These are phyloP conservation scores for Charaxes varanes DNA, from an alignment of 1,140 invertebrate genomes.

Conservation along the genomic window DNA sequence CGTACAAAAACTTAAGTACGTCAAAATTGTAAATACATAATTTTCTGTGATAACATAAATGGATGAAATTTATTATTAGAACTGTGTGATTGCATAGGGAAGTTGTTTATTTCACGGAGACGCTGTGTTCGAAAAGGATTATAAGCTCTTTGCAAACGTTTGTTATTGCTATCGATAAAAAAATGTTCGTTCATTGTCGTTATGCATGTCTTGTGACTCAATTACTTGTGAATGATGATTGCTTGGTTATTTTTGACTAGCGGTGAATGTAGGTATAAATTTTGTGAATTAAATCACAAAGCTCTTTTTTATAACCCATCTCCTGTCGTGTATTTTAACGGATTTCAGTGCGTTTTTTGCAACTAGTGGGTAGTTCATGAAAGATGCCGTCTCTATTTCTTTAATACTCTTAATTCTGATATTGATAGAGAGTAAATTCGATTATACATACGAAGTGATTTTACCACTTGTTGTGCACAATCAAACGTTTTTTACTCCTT, in stretches of 20 bases:
- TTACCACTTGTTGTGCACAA: constrained; percentile 19
- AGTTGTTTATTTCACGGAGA: constrained; percentile 62
- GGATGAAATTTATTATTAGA: constrained; percentile 70
- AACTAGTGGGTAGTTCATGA: constrained; percentile 13
- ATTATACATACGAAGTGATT: constrained; percentile 12
- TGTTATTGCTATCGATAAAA: constrained; percentile 15
- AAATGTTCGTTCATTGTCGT: constrained; percentile 17
- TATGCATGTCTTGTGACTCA: constrained; percentile 30
- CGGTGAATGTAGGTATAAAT: constrained; percentile 22
- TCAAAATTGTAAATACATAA: constrained; percentile 75
- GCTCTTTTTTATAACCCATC: constrained; percentile 14
- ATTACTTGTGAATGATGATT: constrained; percentile 20
- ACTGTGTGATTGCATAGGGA: constrained; percentile 73
- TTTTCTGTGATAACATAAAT: constrained; percentile 76
- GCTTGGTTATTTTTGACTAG: constrained; percentile 18
- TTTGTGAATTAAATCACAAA: constrained; percentile 13
- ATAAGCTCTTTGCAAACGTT: constrained; percentile 20
- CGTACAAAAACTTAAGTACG: constrained; percentile 63
- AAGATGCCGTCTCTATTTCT: constrained; percentile 14
- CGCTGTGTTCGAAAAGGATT: constrained; percentile 41
- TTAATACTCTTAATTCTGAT: constrained; percentile 24
- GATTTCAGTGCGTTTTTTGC: constrained; percentile 7
- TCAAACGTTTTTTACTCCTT: constrained; percentile 16
- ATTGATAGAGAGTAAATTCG: constrained; percentile 16
- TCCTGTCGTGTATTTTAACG: neutral